Base-by-base conservation (phyloP, 2,113 vertebrate species). In the Alligator mississippiensis region DNA sequence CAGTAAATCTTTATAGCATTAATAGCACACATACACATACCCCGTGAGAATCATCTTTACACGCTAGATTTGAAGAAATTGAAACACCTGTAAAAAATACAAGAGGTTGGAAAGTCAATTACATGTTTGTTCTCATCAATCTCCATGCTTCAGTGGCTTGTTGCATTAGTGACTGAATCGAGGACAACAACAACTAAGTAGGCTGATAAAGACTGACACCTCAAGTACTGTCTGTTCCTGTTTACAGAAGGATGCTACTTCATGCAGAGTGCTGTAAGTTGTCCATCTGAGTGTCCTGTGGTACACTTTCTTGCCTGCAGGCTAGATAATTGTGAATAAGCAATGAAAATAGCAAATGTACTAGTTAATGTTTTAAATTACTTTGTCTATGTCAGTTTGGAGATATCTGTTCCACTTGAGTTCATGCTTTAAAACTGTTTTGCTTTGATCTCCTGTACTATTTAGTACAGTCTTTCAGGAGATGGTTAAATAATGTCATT, bases 1-100 rank as follows among this genome's bases (percentile, higher is more conserved):
- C 47, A 47, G 47, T 47, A 47, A 47, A 9, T 47, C 47, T 47
- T 47, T 47, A 47, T 47, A 9, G 47, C 47, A 47, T 47, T 47
- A 47, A 47, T 47, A 47, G 47, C 47, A 47, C 47, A 9, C 9
- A 8, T 47, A 47, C 47, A 47, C 47, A 47, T 9, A 8, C 47
- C 47, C 7, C 7, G 7, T 28, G 80, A 79, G 64, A n/a, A 77
- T n/a, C 9, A 60, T 30, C 66, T 95, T 87, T 84, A 27, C 28
- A 25, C 8, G 82, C 11, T 18, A 58, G 34, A 30, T 80, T 54
- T 55, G 81, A 60, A 88, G 5, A 5, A 88, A 75, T 68, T 25
- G 62, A 82, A 77, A 54, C 30, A 19, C 1, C 0, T 2, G 3
- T 11, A 57, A 70, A 60, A 84, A 54, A 77, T 1, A 5, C 14